A percentile compares a stretch with the other conserved stretches of the same genome.
Conservation (phyloP, 2,797 vertebrate species). For the Cossypha heuglini region DNA sequence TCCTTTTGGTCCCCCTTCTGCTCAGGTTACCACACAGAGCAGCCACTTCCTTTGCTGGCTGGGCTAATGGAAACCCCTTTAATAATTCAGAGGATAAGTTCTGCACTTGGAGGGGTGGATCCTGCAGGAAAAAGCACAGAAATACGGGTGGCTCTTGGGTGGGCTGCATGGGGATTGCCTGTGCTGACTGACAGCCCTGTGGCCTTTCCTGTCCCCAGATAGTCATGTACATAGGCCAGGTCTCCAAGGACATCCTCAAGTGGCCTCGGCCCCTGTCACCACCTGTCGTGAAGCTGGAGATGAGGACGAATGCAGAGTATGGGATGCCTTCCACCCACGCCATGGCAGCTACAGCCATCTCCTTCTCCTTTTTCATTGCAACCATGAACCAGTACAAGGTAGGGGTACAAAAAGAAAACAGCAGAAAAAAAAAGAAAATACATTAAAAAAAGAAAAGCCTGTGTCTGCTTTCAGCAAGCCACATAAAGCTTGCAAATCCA, state of each 20-base stretch:
- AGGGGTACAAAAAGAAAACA: neutral
- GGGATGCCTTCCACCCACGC: constrained; percentile 97
- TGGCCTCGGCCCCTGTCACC: constrained; percentile 89
- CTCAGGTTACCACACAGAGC: neutral
- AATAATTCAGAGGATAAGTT: constrained; percentile 31
- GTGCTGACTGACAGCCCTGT: neutral
- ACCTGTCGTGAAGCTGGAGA: constrained; percentile 91
- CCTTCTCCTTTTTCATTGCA: constrained; percentile 86
- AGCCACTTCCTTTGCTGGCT: rapidly evolving
- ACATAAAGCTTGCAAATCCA: neutral
- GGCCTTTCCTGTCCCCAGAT: constrained; percentile 74
- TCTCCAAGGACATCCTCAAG: constrained; percentile 92
- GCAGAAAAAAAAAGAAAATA: neutral
- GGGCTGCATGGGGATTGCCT: neutral
- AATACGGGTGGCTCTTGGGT: neutral
- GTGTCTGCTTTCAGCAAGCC: neutral
- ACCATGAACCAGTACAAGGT: constrained; percentile 88
- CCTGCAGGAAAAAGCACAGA: neutral
- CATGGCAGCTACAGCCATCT: constrained; percentile 92
- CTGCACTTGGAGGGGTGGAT: neutral
- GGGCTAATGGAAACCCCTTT: constrained; percentile 23
- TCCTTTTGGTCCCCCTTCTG: neutral
- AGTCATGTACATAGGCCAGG: constrained; percentile 95
- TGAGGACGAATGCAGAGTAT: constrained; percentile 83
- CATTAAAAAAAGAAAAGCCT: rapidly evolving